phyloP scores from a whole-genome alignment of 2,888 invertebrate species.

The Drosophila paramelanica region DNA sequence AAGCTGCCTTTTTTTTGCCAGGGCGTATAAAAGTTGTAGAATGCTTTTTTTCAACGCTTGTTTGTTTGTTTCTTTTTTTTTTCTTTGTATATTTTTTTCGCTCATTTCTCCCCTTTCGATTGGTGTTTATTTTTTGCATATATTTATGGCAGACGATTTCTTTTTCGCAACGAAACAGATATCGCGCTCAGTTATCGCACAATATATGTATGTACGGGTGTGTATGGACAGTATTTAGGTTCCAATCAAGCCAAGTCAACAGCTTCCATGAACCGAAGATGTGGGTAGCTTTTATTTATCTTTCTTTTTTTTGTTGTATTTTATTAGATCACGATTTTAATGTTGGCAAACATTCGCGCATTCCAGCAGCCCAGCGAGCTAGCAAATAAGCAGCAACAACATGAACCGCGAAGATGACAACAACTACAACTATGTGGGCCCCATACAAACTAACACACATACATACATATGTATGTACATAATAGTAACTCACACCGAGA shows the following conservation, averaged over 20 bases:
- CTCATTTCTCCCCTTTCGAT: conserved; percentile 42
- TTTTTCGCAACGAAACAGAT: conserved; percentile 51
- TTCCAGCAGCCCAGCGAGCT: conserved; percentile 57
- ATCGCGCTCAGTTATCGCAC: conserved; percentile 58
- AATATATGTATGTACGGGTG: background rate
- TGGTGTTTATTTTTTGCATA: conserved; percentile 38
- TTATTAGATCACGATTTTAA: conserved; percentile 84
- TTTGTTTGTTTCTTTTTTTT: conserved; percentile 26
- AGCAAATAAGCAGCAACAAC: conserved; percentile 36
- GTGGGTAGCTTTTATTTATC: conserved; percentile 26
- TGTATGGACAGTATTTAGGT: conserved; percentile 56
- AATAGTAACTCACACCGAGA: conserved; percentile 69
- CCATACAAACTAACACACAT: conserved; percentile 28
- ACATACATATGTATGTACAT: conserved; percentile 38
- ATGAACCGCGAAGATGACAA: conserved; percentile 31
- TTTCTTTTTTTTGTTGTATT: conserved; percentile 11
- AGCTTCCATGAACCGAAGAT: conserved; percentile 16
- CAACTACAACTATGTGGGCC: conserved; percentile 36
- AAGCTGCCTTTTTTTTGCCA: conserved; percentile 37
- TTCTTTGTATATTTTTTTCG: conserved; percentile 12
- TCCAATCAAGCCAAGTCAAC: conserved; percentile 28
- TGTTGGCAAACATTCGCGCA: conserved; percentile 81
- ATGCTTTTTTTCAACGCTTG: conserved; percentile 41
- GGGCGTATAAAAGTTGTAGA: conserved; percentile 45
- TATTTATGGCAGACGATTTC: conserved; percentile 61